Evolutionary conservation across 2,797 vertebrate species (phyloP).

Genomic region (Alfaro cultratus): DNA sequence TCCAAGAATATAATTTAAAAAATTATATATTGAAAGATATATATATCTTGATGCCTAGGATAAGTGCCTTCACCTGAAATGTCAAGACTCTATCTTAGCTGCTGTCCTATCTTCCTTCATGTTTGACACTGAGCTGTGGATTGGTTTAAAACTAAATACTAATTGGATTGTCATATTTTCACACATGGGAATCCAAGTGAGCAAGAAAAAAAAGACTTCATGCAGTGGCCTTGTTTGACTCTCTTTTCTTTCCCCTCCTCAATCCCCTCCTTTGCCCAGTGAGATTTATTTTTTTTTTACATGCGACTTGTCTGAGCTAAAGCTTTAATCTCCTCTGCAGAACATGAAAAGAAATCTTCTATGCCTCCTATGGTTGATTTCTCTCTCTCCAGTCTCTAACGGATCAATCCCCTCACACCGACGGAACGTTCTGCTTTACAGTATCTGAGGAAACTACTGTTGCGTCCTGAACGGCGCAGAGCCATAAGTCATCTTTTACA

Average conservation of each 20-base stretch:
- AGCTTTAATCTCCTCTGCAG: constrained; percentile 67
- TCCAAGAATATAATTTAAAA: too few relatives aligned
- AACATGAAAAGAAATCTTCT: constrained; percentile 65
- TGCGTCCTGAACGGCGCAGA: constrained; percentile 46
- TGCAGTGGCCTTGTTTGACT: constrained; percentile 57
- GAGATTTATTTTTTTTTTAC: constrained; percentile 50
- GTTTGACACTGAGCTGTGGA: constrained; percentile 31
- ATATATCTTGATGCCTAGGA: constrained; percentile 11
- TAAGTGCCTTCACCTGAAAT: constrained; percentile 32
- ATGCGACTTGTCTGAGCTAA: constrained; percentile 56
- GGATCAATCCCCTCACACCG: constrained; percentile 61
- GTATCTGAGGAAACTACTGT: constrained; percentile 40
- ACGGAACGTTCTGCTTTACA: constrained; percentile 11
- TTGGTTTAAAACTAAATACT: constrained; percentile 51
- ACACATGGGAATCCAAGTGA: constrained; percentile 58
- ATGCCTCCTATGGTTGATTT: constrained; percentile 54
- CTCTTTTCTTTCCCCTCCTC: constrained; percentile 46
- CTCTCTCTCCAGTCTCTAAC: constrained; percentile 37
- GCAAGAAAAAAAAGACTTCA: constrained; percentile 52
- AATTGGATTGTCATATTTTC: constrained; percentile 77
- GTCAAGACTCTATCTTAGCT: constrained; percentile 21
- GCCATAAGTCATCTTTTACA: constrained; percentile 68
- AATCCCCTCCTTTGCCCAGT: constrained; percentile 55
- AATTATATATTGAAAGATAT: too few relatives aligned
- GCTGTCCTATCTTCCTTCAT: constrained; percentile 29